phyloP scores from a whole-genome alignment of 1,140 invertebrate species.

The Ostrea edulis region DNA sequence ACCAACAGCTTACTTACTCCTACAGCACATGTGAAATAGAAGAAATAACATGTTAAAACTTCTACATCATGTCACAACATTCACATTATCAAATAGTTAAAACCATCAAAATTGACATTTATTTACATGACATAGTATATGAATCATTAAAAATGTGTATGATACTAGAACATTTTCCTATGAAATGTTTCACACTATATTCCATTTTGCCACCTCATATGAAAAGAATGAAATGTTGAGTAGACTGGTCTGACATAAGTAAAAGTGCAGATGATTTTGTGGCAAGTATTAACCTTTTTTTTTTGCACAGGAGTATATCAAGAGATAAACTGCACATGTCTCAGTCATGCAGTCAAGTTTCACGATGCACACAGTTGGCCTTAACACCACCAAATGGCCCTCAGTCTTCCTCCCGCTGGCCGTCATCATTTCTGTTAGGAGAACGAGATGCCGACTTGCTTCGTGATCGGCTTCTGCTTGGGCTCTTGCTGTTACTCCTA shows the following conservation, averaged over 20 bases:
- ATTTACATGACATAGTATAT: slow-evolving; percentile 1
- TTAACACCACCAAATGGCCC: not conserved
- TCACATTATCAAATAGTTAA: not conserved
- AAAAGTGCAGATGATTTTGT: slow-evolving; percentile 9
- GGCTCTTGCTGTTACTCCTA: slow-evolving; percentile 68
- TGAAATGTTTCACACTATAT: slow-evolving; percentile 4
- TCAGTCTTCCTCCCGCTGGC: slow-evolving; percentile 29
- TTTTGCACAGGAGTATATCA: not conserved
- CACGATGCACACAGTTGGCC: not conserved
- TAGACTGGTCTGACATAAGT: not conserved
- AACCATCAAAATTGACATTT: slow-evolving; percentile 16
- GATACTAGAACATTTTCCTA: not conserved
- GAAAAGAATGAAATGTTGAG: not conserved
- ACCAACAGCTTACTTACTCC: slow-evolving; percentile 52
- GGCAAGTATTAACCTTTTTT: slow-evolving; percentile 33
- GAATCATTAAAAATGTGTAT: not conserved
- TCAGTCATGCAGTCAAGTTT: not conserved
- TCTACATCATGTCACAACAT: slow-evolving; percentile 9
- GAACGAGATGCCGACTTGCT: slow-evolving; percentile 55
- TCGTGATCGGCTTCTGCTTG: slow-evolving; percentile 62
- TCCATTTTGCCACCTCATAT: slow-evolving; percentile 9
- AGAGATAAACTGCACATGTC: slow-evolving; percentile 3
- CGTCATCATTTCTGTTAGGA: slow-evolving; percentile 49
- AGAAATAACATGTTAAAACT: slow-evolving; percentile 49
- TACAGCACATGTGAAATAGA: slow-evolving; percentile 67